phyloP scores from a whole-genome alignment of 2,797 vertebrate species.

The Pantherophis alleghaniensis region DNA sequence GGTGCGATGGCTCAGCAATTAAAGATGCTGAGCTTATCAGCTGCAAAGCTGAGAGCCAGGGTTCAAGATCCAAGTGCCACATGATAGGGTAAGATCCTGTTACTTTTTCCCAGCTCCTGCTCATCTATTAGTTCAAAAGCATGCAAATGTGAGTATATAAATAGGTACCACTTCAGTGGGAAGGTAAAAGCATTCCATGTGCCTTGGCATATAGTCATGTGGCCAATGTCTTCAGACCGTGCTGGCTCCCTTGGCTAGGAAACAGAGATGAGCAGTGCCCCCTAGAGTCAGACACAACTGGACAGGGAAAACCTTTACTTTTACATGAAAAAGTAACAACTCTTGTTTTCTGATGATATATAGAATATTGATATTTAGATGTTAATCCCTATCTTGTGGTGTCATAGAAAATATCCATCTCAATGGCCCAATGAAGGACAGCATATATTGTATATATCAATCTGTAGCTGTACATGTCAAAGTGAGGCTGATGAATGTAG shows the following conservation, averaged over 20 bases:
- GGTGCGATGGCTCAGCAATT: background rate
- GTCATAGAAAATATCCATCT: background rate
- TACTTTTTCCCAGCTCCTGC: background rate
- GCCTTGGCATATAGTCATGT: background rate
- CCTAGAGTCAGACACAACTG: background rate
- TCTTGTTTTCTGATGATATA: background rate
- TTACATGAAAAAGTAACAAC: background rate
- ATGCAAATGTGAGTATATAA: background rate
- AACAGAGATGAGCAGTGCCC: background rate
- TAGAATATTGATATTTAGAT: background rate
- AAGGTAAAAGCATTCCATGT: background rate
- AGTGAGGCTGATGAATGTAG: background rate
- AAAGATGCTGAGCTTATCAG: background rate
- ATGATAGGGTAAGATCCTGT: background rate
- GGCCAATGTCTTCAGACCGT: background rate
- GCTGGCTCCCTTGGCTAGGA: background rate
- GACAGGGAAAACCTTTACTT: background rate
- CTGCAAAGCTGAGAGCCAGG: background rate
- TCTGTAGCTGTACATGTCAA: background rate
- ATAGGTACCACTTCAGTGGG: background rate
- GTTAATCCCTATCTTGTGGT: background rate
- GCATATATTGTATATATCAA: background rate
- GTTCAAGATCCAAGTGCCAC: background rate
- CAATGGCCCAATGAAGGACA: background rate
- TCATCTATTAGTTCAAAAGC: background rate